Evolutionary conservation across 2,797 vertebrate species (phyloP).

Genomic region (Tarsius wallacei): DNA sequence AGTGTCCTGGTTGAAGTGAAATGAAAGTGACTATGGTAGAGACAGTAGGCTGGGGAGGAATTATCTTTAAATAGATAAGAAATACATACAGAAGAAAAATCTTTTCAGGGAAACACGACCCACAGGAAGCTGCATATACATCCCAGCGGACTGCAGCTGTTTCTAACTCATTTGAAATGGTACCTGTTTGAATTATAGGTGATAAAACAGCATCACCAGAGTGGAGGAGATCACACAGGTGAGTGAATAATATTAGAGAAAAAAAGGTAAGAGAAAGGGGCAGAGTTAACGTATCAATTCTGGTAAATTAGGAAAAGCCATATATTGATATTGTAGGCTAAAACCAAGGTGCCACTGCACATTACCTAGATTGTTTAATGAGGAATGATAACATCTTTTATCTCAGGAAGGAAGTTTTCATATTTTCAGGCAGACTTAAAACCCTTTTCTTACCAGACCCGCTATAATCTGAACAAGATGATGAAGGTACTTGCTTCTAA

Average conservation of each 20-base stretch:
- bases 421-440: slow-evolving; percentile 24
- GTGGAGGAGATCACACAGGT: background rate
- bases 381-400: background rate
- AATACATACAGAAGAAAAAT: background rate
- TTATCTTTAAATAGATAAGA: slow-evolving; percentile 13
- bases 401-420: background rate
- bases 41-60: background rate
- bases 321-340: background rate
- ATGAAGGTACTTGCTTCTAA: background rate
- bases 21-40: background rate
- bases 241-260: background rate
- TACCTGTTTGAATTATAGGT: background rate
- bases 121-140: background rate
- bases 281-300: background rate
- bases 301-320: background rate
- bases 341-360: background rate
- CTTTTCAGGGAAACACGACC: background rate
- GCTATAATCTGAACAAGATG: background rate
- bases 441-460: background rate
- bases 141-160: background rate
- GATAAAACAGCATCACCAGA: background rate
- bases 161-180: background rate
- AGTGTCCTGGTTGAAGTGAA: background rate
- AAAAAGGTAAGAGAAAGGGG: background rate
- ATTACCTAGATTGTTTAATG: background rate